Conservation (phyloP, 2,797 vertebrate species). For the Pseudomugil gertrudae region DNA sequence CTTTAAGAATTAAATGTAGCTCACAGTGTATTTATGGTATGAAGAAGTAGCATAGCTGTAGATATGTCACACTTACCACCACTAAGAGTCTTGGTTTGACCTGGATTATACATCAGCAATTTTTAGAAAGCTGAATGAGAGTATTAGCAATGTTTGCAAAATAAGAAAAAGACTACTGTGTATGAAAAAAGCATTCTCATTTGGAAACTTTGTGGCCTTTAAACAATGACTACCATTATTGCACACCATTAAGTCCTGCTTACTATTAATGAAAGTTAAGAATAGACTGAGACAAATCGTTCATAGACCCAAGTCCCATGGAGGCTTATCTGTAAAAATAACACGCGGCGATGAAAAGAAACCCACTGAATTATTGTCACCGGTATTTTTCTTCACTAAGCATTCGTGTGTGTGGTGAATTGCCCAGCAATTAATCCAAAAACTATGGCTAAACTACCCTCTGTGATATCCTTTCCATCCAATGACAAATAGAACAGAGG, state of each 20-base stretch:
- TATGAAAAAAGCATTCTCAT: slow-evolving; percentile 6
- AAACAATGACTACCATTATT: slow-evolving; percentile 47
- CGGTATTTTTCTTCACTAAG: slow-evolving; percentile 62
- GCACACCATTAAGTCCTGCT: slow-evolving; percentile 48
- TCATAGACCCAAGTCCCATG: slow-evolving; percentile 42
- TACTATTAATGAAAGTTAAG: slow-evolving; percentile 43
- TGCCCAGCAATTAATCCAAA: slow-evolving; percentile 82
- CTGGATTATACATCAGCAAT: not conserved
- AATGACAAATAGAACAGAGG: slow-evolving; percentile 82
- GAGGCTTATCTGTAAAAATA: slow-evolving; percentile 67
- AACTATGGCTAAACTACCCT: slow-evolving; percentile 82
- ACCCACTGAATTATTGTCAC: slow-evolving; percentile 57
- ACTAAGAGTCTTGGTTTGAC: not conserved
- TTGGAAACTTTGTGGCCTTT: slow-evolving; percentile 27
- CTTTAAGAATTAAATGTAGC: too few species aligned
- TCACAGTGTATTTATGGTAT: too few species aligned
- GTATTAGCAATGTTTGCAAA: not conserved
- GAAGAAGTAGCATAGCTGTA: too few species aligned
- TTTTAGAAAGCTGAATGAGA: slow-evolving; percentile 8
- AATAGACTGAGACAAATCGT: slow-evolving; percentile 59
- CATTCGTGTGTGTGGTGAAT: slow-evolving; percentile 77
- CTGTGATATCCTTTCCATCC: slow-evolving; percentile 77
- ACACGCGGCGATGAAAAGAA: slow-evolving; percentile 23
- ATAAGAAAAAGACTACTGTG: not conserved
- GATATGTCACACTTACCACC: not conserved